Percentiles rank a stretch among this genome's conserved stretches.
Conservation (phyloP, 2,797 vertebrate species). For the Rousettus madagascariensis region DNA sequence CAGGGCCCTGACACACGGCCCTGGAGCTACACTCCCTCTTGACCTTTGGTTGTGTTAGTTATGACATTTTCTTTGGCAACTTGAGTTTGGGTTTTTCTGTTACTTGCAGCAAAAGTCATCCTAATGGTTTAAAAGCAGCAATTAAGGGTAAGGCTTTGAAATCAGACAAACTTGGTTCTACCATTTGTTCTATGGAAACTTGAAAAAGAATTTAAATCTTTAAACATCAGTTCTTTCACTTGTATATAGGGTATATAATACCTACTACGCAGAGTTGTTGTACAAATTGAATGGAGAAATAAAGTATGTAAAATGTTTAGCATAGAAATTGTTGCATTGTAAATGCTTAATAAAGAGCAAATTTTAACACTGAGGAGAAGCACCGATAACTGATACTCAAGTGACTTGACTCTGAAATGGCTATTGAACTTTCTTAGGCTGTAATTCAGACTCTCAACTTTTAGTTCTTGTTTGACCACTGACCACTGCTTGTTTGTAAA, state of each 20-base stretch:
- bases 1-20: not conserved
- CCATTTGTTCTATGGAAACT: not conserved
- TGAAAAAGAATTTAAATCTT: constrained; percentile 25
- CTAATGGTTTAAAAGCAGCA: not conserved
- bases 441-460: not conserved
- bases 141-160: not conserved
- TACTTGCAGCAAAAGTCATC: not conserved
- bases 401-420: constrained; percentile 10
- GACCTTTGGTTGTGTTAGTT: not conserved
- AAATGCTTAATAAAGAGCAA: not conserved
- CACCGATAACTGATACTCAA: not conserved
- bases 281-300: constrained; percentile 13
- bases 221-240: constrained; percentile 15
- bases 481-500: not conserved
- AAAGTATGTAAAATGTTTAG: not conserved
- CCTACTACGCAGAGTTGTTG: not conserved
- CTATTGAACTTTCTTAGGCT: not conserved
- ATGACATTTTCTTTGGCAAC: not conserved
- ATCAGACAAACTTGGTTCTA: not conserved
- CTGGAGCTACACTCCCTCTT: not conserved
- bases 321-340: not conserved
- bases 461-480: not conserved
- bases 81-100: not conserved
- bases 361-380: constrained; percentile 6
- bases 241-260: not conserved